phyloP scores from a whole-genome alignment of 2,797 vertebrate genomes.

The Anas acuta region DNA sequence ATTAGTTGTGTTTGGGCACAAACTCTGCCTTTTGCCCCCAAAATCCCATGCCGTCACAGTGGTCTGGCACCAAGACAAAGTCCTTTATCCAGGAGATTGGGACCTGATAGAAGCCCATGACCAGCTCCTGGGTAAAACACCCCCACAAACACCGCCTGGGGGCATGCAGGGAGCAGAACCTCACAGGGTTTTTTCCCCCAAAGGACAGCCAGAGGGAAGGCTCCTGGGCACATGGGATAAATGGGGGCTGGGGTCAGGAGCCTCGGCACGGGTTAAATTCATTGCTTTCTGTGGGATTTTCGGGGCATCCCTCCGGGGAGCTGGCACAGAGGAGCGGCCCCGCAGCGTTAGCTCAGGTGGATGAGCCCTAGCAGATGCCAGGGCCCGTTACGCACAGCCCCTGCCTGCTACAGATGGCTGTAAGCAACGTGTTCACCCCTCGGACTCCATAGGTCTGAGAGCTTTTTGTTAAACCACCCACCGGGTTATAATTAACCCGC shows the following conservation, averaged over 20 bases:
- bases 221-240: not conserved
- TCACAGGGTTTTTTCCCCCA: not conserved
- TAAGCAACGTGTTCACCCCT: not conserved
- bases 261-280: not conserved
- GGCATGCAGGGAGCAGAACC: not conserved
- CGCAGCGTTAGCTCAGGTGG: fast-evolving
- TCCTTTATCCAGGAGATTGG: not conserved
- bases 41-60: fast-evolving
- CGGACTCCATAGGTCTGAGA: not conserved
- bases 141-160: fast-evolving
- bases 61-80: not conserved
- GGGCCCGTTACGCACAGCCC: not conserved
- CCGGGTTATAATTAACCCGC: not conserved
- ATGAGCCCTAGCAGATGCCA: not conserved
- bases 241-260: not conserved
- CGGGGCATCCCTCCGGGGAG: not conserved
- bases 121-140: not conserved
- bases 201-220: not conserved
- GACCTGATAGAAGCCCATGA: not conserved
- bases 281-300: not conserved
- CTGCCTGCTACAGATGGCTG: not conserved
- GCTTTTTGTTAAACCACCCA: not conserved
- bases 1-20: not conserved
- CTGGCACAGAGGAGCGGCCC: not conserved
- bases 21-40: not conserved